These are phyloP conservation scores for Deilephila elpenor DNA, from an alignment of 2,888 invertebrate species.

Conservation along the genomic window DNA sequence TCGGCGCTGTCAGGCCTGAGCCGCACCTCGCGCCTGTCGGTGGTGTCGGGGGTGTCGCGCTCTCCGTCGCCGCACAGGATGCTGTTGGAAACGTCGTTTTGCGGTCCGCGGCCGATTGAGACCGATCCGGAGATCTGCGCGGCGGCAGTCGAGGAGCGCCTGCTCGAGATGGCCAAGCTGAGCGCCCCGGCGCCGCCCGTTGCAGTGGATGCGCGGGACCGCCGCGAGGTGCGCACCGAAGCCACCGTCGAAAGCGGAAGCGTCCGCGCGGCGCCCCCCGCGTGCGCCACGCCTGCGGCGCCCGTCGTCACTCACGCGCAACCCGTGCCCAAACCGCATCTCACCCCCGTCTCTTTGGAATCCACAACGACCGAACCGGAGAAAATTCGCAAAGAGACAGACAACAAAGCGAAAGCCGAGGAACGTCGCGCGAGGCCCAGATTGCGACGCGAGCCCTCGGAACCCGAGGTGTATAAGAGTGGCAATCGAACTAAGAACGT, in stretches of 20 bases:
- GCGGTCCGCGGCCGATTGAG: slow-evolving; percentile 91
- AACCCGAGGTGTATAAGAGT: slow-evolving; percentile 67
- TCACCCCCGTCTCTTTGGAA: slow-evolving; percentile 37
- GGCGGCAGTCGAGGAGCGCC: slow-evolving; percentile 76
- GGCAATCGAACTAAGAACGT: slow-evolving; percentile 69
- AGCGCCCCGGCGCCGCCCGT: slow-evolving; percentile 44
- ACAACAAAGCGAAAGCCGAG: slow-evolving; percentile 63
- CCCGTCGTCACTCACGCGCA: slow-evolving; percentile 41
- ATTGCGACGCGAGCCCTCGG: slow-evolving; percentile 63
- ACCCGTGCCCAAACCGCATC: slow-evolving; percentile 33
- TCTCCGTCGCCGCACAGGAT: slow-evolving; percentile 96
- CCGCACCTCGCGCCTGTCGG: slow-evolving; percentile 73
- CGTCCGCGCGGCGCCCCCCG: slow-evolving; percentile 38
- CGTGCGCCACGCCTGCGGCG: slow-evolving; percentile 33
- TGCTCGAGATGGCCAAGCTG: slow-evolving; percentile 72
- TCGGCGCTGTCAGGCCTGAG: slow-evolving; percentile 72
- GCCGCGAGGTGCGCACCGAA: slow-evolving; percentile 18
- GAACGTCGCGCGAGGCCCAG: slow-evolving; percentile 65
- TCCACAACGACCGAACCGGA: slow-evolving; percentile 52
- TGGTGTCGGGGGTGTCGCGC: slow-evolving; percentile 85
- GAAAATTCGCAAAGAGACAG: slow-evolving; percentile 65
- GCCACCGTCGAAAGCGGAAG: slow-evolving; percentile 32
- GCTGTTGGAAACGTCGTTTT: slow-evolving; percentile 95
- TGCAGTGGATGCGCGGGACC: slow-evolving; percentile 57
- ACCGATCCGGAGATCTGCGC: slow-evolving; percentile 78